Conservation (phyloP, 2,113 vertebrate species). For the Grammomys surdaster region DNA sequence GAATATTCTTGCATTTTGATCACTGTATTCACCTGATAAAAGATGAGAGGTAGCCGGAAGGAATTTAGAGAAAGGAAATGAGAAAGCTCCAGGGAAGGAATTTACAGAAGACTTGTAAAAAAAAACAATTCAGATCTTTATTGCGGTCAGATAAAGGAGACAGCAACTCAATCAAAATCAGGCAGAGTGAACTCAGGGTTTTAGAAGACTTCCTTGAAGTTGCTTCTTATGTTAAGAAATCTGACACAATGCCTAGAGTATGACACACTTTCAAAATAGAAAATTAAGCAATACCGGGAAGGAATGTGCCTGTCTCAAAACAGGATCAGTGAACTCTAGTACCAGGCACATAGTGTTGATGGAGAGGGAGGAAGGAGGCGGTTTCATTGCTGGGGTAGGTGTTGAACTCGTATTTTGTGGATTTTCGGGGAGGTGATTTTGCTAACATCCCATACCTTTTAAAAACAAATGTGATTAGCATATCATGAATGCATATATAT, state of each 20-base stretch:
- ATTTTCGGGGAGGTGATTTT: slow-evolving; percentile 30
- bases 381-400: neutral
- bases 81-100: neutral
- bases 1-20: neutral
- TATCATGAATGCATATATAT: neutral
- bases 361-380: neutral
- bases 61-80: neutral
- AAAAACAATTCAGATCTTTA: slow-evolving; percentile 17
- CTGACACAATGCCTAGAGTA: neutral
- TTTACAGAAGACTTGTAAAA: neutral
- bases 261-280: slow-evolving; percentile 43
- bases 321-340: slow-evolving; percentile 24
- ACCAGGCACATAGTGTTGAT: neutral
- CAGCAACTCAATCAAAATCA: neutral
- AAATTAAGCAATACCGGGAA: slow-evolving; percentile 55
- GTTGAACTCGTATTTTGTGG: neutral
- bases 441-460: neutral
- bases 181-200: neutral
- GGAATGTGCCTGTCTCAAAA: slow-evolving; percentile 59
- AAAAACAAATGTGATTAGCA: neutral
- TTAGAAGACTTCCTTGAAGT: slow-evolving; percentile 1
- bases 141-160: neutral
- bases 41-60: neutral
- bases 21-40: neutral
- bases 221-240: slow-evolving; percentile 14